Evolutionary conservation across 2,113 vertebrate species (phyloP).

Genomic region (Hoplias malabaricus): DNA sequence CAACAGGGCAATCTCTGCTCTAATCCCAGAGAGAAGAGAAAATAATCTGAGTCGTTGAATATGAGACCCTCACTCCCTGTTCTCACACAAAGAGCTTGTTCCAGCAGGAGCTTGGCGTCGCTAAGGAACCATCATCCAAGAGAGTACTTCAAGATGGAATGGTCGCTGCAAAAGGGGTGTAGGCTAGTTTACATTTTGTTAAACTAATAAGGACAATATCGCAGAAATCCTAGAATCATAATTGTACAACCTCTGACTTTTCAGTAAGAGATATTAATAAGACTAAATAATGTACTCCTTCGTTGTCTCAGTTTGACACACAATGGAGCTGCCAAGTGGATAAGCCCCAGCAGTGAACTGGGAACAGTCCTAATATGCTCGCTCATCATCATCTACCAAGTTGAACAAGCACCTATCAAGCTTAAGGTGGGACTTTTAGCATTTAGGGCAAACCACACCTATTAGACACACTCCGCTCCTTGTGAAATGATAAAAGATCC

Average conservation of each 20-base stretch:
- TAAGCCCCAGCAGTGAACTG: not conserved
- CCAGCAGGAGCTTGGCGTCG: not conserved
- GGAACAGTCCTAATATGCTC: not conserved
- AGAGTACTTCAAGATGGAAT: not conserved
- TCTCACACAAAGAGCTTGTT: not conserved
- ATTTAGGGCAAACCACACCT: not conserved
- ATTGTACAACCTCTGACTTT: no score
- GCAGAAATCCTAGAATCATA: no score
- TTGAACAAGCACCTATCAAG: not conserved
- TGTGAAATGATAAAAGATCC: conserved; percentile 16
- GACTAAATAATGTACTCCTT: no score
- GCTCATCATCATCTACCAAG: not conserved
- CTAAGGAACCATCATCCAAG: not conserved
- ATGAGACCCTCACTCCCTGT: not conserved
- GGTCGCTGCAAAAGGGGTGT: not conserved
- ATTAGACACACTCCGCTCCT: not conserved
- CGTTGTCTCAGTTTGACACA: no score
- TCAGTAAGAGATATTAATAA: no score
- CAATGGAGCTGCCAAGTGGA: no score
- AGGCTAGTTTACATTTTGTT: no score
- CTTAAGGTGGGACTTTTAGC: not conserved
- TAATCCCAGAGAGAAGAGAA: conserved; percentile 7
- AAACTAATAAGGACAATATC: no score
- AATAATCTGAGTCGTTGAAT: conserved; percentile 34
- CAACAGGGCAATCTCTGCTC: conserved; percentile 13